Evolutionary conservation across 37 sponge, comb jelly and placozoan genomes (phyloP), one percentile per base, ranked within the genome.

Genomic region (Axinella damicornis): DNA sequence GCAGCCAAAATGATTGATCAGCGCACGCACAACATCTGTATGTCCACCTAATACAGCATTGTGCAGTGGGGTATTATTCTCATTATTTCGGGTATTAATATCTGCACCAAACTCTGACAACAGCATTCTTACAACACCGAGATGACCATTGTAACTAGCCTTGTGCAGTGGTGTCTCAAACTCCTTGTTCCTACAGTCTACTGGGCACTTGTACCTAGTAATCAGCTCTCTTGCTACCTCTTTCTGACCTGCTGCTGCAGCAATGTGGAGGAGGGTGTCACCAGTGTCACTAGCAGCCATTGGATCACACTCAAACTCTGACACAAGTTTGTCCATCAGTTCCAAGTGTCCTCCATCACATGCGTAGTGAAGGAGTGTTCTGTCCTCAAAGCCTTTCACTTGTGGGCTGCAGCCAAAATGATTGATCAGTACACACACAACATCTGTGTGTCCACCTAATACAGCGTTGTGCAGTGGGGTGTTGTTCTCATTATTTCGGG

Each of bases 391-490:
- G 34, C 59, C 76, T 75, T 27, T 75, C 30, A 55, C 34, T 25
- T 31, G 17, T 33, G 85, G 76, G 52, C 40, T 65, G 33, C 64
- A 36, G 39, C 76, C 76, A 75, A 78, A 85, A 53, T 78, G 71
- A 35, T 54, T 53, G 25, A 85, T 59, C 62, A 85, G 64, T 30
- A 16, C 21, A 16, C 52, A n/a, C 28, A 78, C 71, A 39, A 71
- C 63, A 41, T 78, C 60, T 40, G 69, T 31, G 31, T 70, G 62
- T 35, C 32, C 72, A 55, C 54, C 37, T 53, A 38, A 19, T 9
- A 74, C 83, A n/a, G 83, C 72, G 2, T 40, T 9, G 37, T 19
- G 28, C 2, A 78, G 65, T 39, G 79, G 65, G 20, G 79, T 62
- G 9, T 16, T 16, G 62, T 40, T 25, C 21, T 78, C 2, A 38